phyloP scores from a whole-genome alignment of 2,888 invertebrate species.

The Odontomyia ornata region DNA sequence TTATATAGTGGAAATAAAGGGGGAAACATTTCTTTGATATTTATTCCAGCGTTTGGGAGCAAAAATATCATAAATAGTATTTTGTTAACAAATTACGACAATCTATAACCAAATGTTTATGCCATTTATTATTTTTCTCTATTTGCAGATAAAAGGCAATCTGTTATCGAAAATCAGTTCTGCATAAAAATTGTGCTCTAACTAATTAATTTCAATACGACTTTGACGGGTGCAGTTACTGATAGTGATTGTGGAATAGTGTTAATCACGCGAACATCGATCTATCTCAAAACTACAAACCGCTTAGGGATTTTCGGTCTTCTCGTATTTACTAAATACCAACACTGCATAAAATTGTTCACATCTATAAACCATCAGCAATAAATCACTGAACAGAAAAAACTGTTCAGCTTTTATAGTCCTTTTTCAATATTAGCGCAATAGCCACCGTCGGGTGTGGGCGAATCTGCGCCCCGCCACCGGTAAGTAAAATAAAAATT shows the following conservation, averaged over 20 bases:
- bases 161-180: too few species aligned
- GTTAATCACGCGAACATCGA: background rate
- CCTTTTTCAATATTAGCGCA: conserved; percentile 64
- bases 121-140: too few species aligned
- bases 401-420: conserved; percentile 57
- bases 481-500: conserved; percentile 57
- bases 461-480: conserved; percentile 66
- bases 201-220: too few species aligned
- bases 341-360: background rate
- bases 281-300: background rate
- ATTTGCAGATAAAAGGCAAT: too few species aligned
- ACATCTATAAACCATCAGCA: too few species aligned
- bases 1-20: too few species aligned
- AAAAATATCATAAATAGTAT: too few species aligned
- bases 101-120: too few species aligned
- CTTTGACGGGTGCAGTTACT: background rate
- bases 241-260: background rate
- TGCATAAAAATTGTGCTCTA: too few species aligned
- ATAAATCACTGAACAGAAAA: conserved; percentile 46
- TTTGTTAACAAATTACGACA: too few species aligned
- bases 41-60: too few species aligned
- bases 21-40: too few species aligned
- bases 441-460: conserved; percentile 65
- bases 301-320: background rate
- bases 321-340: background rate